Evolutionary conservation across 2,113 vertebrate genomes (phyloP).

Genomic region (Coryphaenoides rupestris): DNA sequence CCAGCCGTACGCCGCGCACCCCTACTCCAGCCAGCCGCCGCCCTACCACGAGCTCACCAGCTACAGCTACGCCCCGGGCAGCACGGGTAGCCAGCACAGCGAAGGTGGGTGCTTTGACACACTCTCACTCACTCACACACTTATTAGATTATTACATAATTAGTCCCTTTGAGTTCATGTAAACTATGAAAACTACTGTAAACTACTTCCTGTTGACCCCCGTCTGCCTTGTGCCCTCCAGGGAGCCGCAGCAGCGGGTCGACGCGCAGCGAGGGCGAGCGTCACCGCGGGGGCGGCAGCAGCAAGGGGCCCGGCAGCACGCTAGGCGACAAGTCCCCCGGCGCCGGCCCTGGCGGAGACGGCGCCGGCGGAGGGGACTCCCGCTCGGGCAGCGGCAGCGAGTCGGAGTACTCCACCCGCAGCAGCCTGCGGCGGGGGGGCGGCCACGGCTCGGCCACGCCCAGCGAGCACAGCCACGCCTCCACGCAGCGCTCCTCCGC

Average conservation of each 20-base stretch:
- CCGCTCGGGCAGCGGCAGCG: constrained; percentile 86
- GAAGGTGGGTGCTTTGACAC: constrained; percentile 71
- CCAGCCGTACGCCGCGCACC: constrained; percentile 80
- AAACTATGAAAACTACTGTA: too few relatives aligned
- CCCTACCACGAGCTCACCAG: constrained; percentile 88
- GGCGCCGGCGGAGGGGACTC: constrained; percentile 77
- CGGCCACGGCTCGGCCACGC: constrained; percentile 74
- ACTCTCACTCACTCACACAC: background rate
- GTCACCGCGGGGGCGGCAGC: constrained; percentile 61
- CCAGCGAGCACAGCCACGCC: constrained; percentile 79
- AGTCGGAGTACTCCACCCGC: constrained; percentile 87
- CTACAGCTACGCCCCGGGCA: constrained; percentile 82
- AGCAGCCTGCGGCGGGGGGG: constrained; percentile 78
- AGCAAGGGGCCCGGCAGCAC: constrained; percentile 70
- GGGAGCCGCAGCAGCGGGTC: constrained; percentile 91
- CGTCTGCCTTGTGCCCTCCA: constrained; percentile 37
- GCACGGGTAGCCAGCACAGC: constrained; percentile 89
- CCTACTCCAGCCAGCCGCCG: constrained; percentile 85
- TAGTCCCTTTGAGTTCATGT: too few relatives aligned
- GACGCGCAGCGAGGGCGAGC: constrained; percentile 77
- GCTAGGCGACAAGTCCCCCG: constrained; percentile 70
- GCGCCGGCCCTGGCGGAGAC: constrained; percentile 44
- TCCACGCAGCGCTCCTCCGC: constrained; percentile 71
- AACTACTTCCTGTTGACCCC: too few relatives aligned
- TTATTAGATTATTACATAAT: too few relatives aligned